Conservation (phyloP, 2,113 vertebrate genomes). For the Bubo scandiacus region DNA sequence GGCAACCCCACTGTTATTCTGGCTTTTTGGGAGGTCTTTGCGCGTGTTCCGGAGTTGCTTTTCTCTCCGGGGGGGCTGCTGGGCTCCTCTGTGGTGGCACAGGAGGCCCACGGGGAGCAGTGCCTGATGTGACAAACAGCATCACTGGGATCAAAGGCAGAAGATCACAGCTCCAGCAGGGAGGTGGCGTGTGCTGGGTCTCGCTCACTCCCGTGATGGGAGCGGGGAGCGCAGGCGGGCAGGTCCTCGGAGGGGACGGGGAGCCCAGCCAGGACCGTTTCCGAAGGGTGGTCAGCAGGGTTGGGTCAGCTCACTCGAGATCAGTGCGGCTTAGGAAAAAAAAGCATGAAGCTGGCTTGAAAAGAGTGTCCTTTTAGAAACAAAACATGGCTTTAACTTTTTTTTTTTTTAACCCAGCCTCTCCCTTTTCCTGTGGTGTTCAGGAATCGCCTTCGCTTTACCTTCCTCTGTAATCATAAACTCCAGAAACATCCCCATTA, state of each 20-base stretch:
- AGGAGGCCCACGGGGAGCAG: not conserved
- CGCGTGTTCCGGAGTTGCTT: fast-evolving
- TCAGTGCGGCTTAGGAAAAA: fast-evolving
- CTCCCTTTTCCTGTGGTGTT: not conserved
- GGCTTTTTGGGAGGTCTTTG: not conserved
- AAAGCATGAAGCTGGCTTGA: not conserved
- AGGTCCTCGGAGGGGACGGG: not conserved
- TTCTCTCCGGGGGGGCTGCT: not conserved
- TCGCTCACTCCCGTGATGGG: fast-evolving
- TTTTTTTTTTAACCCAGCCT: not conserved
- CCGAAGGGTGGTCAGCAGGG: not conserved
- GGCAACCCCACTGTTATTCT: not conserved
- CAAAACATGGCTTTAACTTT: not conserved
- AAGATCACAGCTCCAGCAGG: fast-evolving
- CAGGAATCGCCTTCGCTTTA: not conserved
- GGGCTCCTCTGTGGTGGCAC: not conserved
- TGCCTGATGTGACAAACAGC: not conserved
- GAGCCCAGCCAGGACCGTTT: not conserved
- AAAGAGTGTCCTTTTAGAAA: not conserved
- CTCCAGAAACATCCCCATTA: not conserved
- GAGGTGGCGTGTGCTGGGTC: not conserved
- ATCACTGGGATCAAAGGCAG: not conserved
- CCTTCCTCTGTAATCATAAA: not conserved
- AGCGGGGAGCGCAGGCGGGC: not conserved
- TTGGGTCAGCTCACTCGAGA: not conserved